A percentile compares a stretch with the other conserved stretches of the same genome.
phyloP scores from a whole-genome alignment of 2,888 invertebrate species.

The Dromius quadrimaculatus region DNA sequence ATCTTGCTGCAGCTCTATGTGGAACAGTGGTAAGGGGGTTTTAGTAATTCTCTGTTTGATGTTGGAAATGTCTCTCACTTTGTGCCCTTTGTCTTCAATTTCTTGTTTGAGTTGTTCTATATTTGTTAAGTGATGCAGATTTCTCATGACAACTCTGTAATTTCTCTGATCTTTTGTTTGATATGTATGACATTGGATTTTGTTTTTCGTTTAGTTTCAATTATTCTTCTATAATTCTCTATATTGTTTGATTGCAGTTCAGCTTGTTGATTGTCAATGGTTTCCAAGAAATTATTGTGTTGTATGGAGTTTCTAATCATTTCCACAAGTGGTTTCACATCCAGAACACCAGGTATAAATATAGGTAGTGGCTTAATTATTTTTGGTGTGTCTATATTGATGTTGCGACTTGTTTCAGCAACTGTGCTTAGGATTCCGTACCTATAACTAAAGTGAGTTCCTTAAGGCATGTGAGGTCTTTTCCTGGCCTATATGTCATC shows the following conservation, averaged over 20 bases:
- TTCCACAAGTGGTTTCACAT: no score
- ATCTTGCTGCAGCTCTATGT: conserved; percentile 26
- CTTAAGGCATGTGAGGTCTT: no score
- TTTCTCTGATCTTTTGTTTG: conserved; percentile 36
- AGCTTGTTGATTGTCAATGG: conserved; percentile 22
- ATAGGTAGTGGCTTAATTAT: no score
- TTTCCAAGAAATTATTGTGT: conserved; percentile 1
- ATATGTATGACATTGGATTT: conserved; percentile 37
- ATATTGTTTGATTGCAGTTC: conserved; percentile 39
- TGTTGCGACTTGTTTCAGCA: no score
- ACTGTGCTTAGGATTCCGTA: no score
- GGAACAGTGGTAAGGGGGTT: conserved; percentile 26
- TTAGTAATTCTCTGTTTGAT: conserved; percentile 21
- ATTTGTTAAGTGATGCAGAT: conserved; percentile 40
- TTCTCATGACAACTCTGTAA: conserved; percentile 40
- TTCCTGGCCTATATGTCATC: no score
- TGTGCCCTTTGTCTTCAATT: conserved; percentile 35
- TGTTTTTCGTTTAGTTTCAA: conserved; percentile 2
- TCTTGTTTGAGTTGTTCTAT: background rate
- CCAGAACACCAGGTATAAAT: no score
- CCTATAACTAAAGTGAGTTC: no score
- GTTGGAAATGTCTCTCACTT: conserved; percentile 39
- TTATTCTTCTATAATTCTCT: conserved; percentile 36
- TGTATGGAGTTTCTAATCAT: background rate
- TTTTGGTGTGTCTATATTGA: no score